Evolutionary conservation across 1,140 invertebrate species (phyloP).

Genomic region (Aporrectodea caliginosa): DNA sequence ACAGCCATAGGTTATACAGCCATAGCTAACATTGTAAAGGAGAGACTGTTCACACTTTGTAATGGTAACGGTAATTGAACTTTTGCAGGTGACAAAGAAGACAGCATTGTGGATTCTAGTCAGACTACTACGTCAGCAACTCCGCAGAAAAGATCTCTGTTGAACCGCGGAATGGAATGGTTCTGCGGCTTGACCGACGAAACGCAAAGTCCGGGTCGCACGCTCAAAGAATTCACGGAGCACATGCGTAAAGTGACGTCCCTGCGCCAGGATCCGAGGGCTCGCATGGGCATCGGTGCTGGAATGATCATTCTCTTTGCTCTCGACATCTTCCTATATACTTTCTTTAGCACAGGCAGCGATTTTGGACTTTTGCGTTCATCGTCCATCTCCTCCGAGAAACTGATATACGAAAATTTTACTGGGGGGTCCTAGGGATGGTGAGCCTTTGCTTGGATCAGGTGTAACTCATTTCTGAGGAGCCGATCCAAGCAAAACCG

Average conservation of each 20-base stretch:
- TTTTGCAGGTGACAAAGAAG: background rate
- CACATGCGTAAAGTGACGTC: slow-evolving; percentile 17
- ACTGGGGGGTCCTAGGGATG: too few relatives aligned
- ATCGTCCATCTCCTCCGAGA: background rate
- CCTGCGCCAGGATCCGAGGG: slow-evolving; percentile 14
- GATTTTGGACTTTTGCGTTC: slow-evolving; percentile 22
- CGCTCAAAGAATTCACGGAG: background rate
- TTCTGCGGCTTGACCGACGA: slow-evolving; percentile 24
- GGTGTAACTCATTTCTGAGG: too few relatives aligned
- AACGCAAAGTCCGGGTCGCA: too few relatives aligned
- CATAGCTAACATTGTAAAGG: too few relatives aligned
- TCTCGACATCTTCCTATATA: slow-evolving; percentile 23
- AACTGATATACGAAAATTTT: background rate
- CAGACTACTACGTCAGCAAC: too few relatives aligned
- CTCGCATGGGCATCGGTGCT: background rate
- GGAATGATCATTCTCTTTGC: slow-evolving; percentile 6
- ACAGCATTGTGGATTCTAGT: background rate
- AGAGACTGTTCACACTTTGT: too few relatives aligned
- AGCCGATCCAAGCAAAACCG: too few relatives aligned
- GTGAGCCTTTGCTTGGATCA: too few relatives aligned
- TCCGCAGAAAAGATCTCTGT: background rate
- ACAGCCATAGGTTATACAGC: too few relatives aligned
- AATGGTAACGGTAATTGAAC: background rate
- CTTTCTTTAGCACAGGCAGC: slow-evolving; percentile 26
- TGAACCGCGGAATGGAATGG: slow-evolving; percentile 8